A percentile compares a stretch with the other conserved stretches of the same genome.
Evolutionary conservation across 2,888 invertebrate genomes (phyloP).

Genomic region (Cotesia congregata): DNA sequence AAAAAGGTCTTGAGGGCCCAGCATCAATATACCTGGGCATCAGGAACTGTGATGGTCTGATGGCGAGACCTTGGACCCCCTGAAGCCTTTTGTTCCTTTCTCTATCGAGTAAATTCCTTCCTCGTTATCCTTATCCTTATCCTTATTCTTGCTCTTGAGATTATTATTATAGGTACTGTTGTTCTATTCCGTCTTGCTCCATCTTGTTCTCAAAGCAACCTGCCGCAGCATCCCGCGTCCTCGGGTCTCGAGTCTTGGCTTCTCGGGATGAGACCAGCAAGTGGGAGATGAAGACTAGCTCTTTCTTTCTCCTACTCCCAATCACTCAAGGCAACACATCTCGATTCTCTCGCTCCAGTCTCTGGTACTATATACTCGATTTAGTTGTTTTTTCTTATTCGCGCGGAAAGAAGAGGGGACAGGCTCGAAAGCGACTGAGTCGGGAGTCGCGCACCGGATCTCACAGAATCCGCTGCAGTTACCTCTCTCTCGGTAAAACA

Average conservation of each 20-base stretch:
- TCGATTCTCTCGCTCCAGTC: neutral
- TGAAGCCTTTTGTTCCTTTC: constrained; percentile 23
- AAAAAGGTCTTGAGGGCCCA: constrained; percentile 17
- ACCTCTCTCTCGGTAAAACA: constrained; percentile 6
- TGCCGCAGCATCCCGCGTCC: constrained; percentile 28
- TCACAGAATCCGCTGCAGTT: constrained; percentile 38
- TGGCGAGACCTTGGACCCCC: constrained; percentile 40
- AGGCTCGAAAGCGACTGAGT: constrained; percentile 29
- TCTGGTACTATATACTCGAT: neutral
- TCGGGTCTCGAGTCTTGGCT: neutral
- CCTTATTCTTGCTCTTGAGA: neutral
- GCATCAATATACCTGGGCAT: constrained; percentile 35
- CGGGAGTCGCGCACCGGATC: constrained; percentile 41
- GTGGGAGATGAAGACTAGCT: neutral
- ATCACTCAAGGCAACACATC: neutral
- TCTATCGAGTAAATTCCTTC: constrained; percentile 1
- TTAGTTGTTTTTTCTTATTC: constrained; percentile 1
- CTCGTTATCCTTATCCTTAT: neutral
- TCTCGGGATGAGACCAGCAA: constrained; percentile 35
- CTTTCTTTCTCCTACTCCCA: constrained; percentile 11
- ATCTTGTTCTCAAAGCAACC: constrained; percentile 19
- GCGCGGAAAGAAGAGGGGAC: constrained; percentile 34
- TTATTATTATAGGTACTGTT: neutral
- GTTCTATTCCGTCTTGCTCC: neutral
- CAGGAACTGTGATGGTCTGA: constrained; percentile 27